Evolutionary conservation across 2,113 vertebrate genomes (phyloP).

Genomic region (Podocnemis expansa): DNA sequence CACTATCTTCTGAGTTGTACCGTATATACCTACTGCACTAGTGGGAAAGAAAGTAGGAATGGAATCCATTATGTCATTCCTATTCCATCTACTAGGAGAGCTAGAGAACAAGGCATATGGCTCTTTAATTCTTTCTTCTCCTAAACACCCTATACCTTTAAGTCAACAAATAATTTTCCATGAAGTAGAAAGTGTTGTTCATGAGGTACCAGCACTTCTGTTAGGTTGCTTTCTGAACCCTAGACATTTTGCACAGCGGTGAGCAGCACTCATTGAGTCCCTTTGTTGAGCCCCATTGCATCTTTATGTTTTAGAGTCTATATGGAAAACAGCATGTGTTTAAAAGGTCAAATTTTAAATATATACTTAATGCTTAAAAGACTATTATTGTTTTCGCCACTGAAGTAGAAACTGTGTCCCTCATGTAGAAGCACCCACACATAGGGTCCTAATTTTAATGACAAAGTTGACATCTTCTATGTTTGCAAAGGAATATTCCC

Average conservation of each 20-base stretch:
- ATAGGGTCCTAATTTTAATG: constrained; percentile 37
- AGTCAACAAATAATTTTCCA: not conserved
- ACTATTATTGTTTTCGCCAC: constrained; percentile 49
- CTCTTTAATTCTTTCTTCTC: not conserved
- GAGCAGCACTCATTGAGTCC: not conserved
- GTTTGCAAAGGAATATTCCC: constrained; percentile 61
- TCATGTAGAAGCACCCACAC: not conserved
- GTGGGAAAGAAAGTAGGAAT: not conserved
- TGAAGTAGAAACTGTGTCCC: constrained; percentile 43
- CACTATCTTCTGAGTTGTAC: not conserved
- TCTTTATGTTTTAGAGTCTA: not conserved
- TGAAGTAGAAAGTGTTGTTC: not conserved
- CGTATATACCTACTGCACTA: not conserved
- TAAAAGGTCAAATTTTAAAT: constrained; percentile 53
- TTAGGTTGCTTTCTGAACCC: constrained; percentile 1
- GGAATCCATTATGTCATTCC: accelerated
- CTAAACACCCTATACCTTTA: not conserved
- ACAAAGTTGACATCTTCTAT: constrained; percentile 52
- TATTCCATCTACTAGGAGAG: not conserved
- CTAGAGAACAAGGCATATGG: not conserved
- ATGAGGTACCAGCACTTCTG: not conserved
- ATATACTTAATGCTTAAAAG: constrained; percentile 21
- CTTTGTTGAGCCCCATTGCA: not conserved
- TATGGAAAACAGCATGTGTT: not conserved
- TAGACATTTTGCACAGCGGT: not conserved